Conservation (phyloP, 2,113 vertebrate genomes). For the Phodopus roborovskii region DNA sequence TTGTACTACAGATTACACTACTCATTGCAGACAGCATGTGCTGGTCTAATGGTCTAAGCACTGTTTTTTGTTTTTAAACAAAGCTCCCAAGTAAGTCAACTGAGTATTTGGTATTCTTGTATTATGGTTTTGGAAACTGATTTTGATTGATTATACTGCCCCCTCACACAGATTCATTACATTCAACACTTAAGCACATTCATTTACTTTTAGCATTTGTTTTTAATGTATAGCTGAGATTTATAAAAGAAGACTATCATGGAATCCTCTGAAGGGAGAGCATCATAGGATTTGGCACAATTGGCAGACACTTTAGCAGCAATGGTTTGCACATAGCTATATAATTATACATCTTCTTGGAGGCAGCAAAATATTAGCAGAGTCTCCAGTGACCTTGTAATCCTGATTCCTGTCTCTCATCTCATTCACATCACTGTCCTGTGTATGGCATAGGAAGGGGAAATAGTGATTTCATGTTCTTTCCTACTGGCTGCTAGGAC, state of each 20-base stretch:
- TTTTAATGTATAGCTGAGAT: constrained; percentile 22
- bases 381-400: neutral
- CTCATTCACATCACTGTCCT: neutral
- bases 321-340: neutral
- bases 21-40: no score
- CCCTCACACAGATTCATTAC: neutral
- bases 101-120: neutral
- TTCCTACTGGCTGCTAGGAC: neutral
- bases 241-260: neutral
- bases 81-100: neutral
- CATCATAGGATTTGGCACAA: neutral
- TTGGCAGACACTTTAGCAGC: neutral
- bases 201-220: neutral
- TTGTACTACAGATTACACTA: neutral
- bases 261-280: neutral
- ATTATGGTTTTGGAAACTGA: neutral
- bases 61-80: constrained; percentile 10
- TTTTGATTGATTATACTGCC: neutral
- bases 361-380: neutral
- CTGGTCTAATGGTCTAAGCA: neutral
- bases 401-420: neutral
- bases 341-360: neutral
- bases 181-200: neutral
- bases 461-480: neutral
- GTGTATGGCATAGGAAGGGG: neutral